Base-by-base conservation (phyloP, 2,888 invertebrate genomes). In the Euplagia quadripunctaria region DNA sequence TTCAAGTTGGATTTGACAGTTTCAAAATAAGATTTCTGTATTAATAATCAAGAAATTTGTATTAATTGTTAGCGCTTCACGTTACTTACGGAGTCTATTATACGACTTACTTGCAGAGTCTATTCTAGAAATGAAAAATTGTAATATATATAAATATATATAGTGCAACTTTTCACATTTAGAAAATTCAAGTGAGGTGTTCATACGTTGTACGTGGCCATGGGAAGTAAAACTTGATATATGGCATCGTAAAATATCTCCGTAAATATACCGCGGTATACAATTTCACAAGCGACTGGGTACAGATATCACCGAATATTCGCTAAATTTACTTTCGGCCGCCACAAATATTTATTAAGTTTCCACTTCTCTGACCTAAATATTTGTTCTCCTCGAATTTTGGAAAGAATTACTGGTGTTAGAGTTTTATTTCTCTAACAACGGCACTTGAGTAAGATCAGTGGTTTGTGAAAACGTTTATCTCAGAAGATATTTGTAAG, bases 271-370 rank as follows among this genome's bases (percentile, higher is more conserved):
- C 14, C 12, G 31, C 61, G 31, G 31, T 61, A 31, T 31, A 61
- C 14, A 61, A 61, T 61, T 12, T 61, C 61, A 61, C 61, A 61
- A 31, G 61, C 31, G 61, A 31, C 61, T 61, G 61, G 61, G 31
- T 31, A 14, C 61, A 61, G 31, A 31, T 61, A 61, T 61, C 7
- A 14, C 2, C 61, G 61, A 61, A 31, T 61, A 31, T 61, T 61
- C 61, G 61, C 61, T 61, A 61, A 61, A 61, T 61, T 31, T 31
- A 61, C 61, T 61, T 61, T 61, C 31, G 31, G 58, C 61, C 61
- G n/a, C 55, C 55, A 31, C 61, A 61, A 61, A 61, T 61, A 61
- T 61, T 61, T 61, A 61, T 31, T 61, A 61, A 61, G 14, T 61
- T 61, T 61, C 61, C 61, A 31, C 61, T 31, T 61, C 61, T 31